These are phyloP conservation scores for Eumerus sabulonum DNA, from an alignment of 2,888 invertebrate genomes.

Conservation along the genomic window DNA sequence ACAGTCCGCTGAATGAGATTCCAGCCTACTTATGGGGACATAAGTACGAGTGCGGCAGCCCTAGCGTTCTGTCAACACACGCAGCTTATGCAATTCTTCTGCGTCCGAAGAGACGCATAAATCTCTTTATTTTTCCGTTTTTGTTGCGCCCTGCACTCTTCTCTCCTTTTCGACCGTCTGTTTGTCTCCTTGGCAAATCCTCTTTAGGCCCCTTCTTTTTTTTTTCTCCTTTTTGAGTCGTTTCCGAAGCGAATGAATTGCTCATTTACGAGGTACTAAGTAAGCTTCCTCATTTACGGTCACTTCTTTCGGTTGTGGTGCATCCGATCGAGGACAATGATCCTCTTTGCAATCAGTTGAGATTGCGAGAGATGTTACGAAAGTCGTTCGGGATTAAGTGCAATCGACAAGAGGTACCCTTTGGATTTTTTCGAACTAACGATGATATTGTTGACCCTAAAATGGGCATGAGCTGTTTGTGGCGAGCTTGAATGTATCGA, in stretches of 20 bases:
- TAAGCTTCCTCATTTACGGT: slow-evolving; percentile 49
- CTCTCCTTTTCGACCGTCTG: too few relatives aligned
- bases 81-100: slow-evolving; percentile 60
- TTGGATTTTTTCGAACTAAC: slow-evolving; percentile 58
- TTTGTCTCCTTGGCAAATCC: slow-evolving; percentile 49
- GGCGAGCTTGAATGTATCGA: too few relatives aligned
- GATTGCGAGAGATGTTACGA: slow-evolving; percentile 26
- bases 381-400: slow-evolving; percentile 29
- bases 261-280: slow-evolving; percentile 50
- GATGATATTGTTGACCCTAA: slow-evolving; percentile 53
- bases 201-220: slow-evolving; percentile 42
- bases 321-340: slow-evolving; percentile 42
- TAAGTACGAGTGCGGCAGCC: slow-evolving; percentile 35
- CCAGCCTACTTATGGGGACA: slow-evolving; percentile 59
- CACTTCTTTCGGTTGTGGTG: slow-evolving; percentile 23
- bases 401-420: slow-evolving; percentile 31
- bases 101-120: slow-evolving; percentile 49
- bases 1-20: slow-evolving; percentile 62
- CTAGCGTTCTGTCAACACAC: slow-evolving; percentile 67
- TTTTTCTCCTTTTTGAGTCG: slow-evolving; percentile 11
- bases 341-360: slow-evolving; percentile 62
- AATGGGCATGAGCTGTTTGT: too few relatives aligned
- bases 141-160: neutral
- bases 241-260: slow-evolving; percentile 41
- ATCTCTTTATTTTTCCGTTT: slow-evolving; percentile 33